Evolutionary conservation across 1,140 invertebrate genomes (phyloP), one percentile per base, ranked within the genome.

Genomic region (Ceratoteleas bidentatus): DNA sequence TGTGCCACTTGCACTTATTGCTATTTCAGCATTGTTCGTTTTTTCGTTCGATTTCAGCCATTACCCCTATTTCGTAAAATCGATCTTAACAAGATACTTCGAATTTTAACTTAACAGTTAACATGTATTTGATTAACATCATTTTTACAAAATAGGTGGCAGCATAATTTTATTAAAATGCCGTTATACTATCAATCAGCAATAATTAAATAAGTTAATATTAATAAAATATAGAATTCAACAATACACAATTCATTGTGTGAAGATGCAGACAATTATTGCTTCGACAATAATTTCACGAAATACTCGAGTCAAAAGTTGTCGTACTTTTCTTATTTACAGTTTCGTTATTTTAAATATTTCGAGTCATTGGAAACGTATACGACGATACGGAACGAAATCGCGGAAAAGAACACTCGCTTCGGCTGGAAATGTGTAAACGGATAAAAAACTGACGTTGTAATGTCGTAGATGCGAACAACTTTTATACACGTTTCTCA

Each of bases 401-500:
- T 76, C 8, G 33, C 52, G 56, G 69, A 78, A 43, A 61, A 11
- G 61, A 54, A 64, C 50, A 62, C 4, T 65, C 53, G 1, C 8
- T 43, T 43, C n/a, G 40, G 52, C 13, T 60, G 9, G 43, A 62
- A 32, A 49, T 49, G 24, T 54, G 61, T 61, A 68, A 77, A 62
- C 11, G 38, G 40, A n/a, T 43, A 57, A 57, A 80, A 69, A 64
- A 74, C 68, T 74, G 72, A 73, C 49, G 9, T 49, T 80, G 56
- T 68, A 60, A 69, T 74, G 50, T 80, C 69, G 38, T 60, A 56
- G 15, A 73, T 74, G 14, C 50, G 53, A 38, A 53, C 57, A 68
- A 69, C 24, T 64, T 80, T 16, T 75, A 64, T 70, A 81, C 58
- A 81, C 65, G 65, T 81, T 81, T 81, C 78, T 80, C 77, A 80